A percentile compares a stretch with the other conserved stretches of the same genome.
Evolutionary conservation across 2,888 invertebrate genomes (phyloP).

Genomic region (Drosophila mercatorum): DNA sequence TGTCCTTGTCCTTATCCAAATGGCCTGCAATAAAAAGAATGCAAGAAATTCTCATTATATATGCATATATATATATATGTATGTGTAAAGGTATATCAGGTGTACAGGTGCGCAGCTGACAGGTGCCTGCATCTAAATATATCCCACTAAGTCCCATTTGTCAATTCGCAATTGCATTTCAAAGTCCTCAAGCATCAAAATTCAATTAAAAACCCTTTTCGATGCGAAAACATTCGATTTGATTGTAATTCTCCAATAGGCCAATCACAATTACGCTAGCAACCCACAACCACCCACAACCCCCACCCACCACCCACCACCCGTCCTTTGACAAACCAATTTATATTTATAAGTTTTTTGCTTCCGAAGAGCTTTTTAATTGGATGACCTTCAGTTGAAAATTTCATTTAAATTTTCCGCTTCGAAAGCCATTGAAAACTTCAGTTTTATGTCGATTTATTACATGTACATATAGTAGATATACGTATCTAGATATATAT

Average conservation of each 20-base stretch:
- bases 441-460: too few relatives aligned
- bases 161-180: conserved; percentile 5
- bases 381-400: neutral
- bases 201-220: conserved; percentile 9
- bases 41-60: conserved; percentile 8
- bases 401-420: neutral
- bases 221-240: conserved; percentile 7
- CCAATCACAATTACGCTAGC: conserved; percentile 1
- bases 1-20: conserved; percentile 8
- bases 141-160: conserved; percentile 3
- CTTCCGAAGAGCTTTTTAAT: neutral
- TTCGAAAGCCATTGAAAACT: neutral
- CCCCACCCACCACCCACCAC: neutral
- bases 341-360: conserved; percentile 5
- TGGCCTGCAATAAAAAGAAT: conserved; percentile 21
- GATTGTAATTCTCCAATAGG: conserved; percentile 4
- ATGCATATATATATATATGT: too few relatives aligned
- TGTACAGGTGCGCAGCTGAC: neutral
- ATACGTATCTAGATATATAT: too few relatives aligned
- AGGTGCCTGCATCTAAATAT: neutral
- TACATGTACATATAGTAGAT: too few relatives aligned
- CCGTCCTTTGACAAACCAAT: neutral
- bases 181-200: conserved; percentile 6
- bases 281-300: neutral
- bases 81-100: neutral